phyloP scores from a whole-genome alignment of 2,113 vertebrate genomes.

The Sclerurus mexicanus region DNA sequence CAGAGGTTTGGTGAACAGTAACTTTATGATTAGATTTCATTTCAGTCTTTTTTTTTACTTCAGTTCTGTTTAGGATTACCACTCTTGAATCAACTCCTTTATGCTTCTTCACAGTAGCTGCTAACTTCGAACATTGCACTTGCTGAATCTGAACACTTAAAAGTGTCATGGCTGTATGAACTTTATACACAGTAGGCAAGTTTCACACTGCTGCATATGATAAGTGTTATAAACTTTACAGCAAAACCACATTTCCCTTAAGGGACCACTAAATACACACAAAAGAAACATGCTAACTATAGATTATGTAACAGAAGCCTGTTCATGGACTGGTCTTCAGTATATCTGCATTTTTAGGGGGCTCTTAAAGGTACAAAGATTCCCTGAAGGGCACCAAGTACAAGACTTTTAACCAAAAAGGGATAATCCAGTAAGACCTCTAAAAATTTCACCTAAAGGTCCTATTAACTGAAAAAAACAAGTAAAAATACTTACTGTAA shows the following conservation, averaged over 20 bases:
- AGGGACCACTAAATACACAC: not conserved
- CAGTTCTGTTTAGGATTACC: not conserved
- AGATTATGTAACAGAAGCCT: not conserved
- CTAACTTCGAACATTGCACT: accelerated
- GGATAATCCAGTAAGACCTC: not conserved
- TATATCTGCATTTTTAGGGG: not conserved
- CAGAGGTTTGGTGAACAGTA: not conserved
- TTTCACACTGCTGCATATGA: not conserved
- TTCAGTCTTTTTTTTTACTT: not conserved
- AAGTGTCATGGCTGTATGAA: not conserved
- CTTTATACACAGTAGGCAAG: not conserved
- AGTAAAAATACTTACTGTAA: conserved; percentile 87
- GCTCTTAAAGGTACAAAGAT: not conserved
- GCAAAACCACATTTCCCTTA: not conserved
- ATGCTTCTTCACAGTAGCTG: not conserved
- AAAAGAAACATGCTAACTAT: not conserved
- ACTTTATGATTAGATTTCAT: not conserved
- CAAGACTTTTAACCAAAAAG: not conserved
- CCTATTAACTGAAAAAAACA: not conserved
- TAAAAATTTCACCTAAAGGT: not conserved
- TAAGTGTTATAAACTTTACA: not conserved
- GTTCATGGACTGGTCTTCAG: not conserved
- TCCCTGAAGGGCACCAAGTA: not conserved
- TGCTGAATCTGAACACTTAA: not conserved
- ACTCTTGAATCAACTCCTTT: not conserved